Evolutionary conservation across 2,888 invertebrate species (phyloP), one percentile per base, ranked within the genome.

Genomic region (Pollenia griseotomentosa): DNA sequence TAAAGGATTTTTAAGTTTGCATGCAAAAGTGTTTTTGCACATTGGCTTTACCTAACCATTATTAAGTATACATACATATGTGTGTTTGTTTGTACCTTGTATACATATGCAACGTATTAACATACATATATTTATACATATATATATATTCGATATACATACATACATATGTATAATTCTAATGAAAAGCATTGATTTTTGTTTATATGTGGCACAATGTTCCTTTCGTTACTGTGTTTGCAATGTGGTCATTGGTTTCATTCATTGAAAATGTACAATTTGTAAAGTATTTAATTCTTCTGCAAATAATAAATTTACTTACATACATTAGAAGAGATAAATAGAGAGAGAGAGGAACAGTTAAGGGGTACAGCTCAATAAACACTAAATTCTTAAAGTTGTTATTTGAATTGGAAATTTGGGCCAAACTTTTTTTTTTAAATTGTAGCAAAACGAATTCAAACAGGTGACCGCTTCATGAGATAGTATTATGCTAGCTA

Each of bases 221-320:
- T 74, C 48, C 74, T 59, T 74, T 82, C 74, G n/a, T 82, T 74
- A 74, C 57, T 66, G 74, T 66, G 73, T 66, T 66, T 74, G n/a
- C 65, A 23, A 55, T 82, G 66, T 74, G 82, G 81, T 48, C 65
- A 63, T 48, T 40, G 55, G 66, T 74, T 82, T 74, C 16, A 42
- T 68, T 19, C 66, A 51, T n/a, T 66, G 40, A 51, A 82, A 74
- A 33, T 42, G 57, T 51, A 51, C 66, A 19, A 66, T 74, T 46
- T 48, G 0, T 14, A 51, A 68, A 70, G 48, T n/a, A 19, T 40
- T 59, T 8, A 7, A 40, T 65, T 53, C 7, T n/a, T 8, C 16
- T 63, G 53, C 42, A 33, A 78, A 48, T 57, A 57, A 57, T 68
- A 48, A 57, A 46, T 57, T 46, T 33, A 46, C n/a, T 48, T 57